A percentile compares a stretch with the other conserved stretches of the same genome.
phyloP scores from a whole-genome alignment of 2,888 invertebrate species.

The Calliphora vomitoria region DNA sequence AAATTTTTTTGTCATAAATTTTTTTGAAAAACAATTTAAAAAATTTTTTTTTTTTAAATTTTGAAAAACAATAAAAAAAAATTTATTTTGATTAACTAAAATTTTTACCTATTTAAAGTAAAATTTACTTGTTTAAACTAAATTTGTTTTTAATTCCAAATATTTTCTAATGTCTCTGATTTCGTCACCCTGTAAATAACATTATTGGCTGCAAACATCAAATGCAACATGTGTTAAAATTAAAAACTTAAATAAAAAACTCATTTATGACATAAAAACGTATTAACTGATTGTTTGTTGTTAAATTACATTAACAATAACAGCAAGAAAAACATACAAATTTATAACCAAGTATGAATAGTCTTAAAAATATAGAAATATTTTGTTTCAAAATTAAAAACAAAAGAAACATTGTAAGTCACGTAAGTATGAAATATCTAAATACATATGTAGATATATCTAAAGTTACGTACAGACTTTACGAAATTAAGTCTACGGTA shows the following conservation, averaged over 20 bases:
- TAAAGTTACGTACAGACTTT: conserved; percentile 32
- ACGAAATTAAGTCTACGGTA: background rate
- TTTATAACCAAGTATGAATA: background rate
- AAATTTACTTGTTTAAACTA: too few relatives aligned
- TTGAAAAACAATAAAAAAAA: too few relatives aligned
- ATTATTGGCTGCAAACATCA: background rate
- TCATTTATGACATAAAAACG: conserved; percentile 28
- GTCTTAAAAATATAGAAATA: background rate
- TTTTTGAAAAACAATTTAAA: too few relatives aligned
- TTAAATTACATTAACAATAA: conserved; percentile 33
- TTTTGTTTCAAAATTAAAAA: conserved; percentile 29
- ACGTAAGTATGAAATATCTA: conserved; percentile 7
- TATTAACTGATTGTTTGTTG: conserved; percentile 27
- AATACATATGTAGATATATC: too few relatives aligned
- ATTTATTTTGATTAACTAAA: too few relatives aligned
- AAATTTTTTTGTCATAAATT: too few relatives aligned
- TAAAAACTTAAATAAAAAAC: background rate
- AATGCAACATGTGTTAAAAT: conserved; percentile 17
- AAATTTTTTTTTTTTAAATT: too few relatives aligned
- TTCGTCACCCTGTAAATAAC: background rate
- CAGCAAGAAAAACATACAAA: background rate
- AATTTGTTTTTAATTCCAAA: too few relatives aligned
- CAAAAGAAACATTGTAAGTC: background rate
- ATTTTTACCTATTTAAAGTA: too few relatives aligned
- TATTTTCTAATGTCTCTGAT: too few relatives aligned